Conservation (phyloP, 2,888 invertebrate species). For the Stenoptilia bipunctidactyla region DNA sequence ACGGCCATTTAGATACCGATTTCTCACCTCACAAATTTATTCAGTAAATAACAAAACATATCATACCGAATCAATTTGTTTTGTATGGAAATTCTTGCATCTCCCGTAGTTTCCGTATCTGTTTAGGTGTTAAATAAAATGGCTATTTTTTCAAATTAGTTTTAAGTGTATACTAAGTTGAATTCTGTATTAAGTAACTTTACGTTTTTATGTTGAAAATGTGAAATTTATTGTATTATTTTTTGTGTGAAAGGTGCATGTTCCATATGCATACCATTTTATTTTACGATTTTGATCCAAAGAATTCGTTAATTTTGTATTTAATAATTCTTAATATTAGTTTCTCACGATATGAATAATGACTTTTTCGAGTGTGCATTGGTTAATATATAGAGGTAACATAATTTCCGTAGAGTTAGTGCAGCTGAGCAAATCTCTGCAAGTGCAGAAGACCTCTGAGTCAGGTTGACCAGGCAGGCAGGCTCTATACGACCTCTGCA, state of each 20-base stretch:
- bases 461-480: neutral
- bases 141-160: slow-evolving; percentile 60
- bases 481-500: too few relatives aligned
- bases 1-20: slow-evolving; percentile 51
- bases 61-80: slow-evolving; percentile 56
- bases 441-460: neutral
- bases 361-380: slow-evolving; percentile 67
- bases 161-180: slow-evolving; percentile 56
- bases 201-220: slow-evolving; percentile 54
- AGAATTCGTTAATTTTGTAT: slow-evolving; percentile 58
- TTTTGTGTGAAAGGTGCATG: slow-evolving; percentile 57
- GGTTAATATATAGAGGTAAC: slow-evolving; percentile 47
- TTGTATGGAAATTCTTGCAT: slow-evolving; percentile 40
- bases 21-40: slow-evolving; percentile 55
- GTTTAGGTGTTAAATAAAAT: slow-evolving; percentile 42
- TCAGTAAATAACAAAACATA: slow-evolving; percentile 66
- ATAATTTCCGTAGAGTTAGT: slow-evolving; percentile 62
- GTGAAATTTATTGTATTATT: slow-evolving; percentile 52
- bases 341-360: slow-evolving; percentile 48
- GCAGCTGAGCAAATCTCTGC: slow-evolving; percentile 70
- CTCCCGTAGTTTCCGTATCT: slow-evolving; percentile 40
- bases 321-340: slow-evolving; percentile 34
- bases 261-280: slow-evolving; percentile 44
- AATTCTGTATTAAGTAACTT: slow-evolving; percentile 44
- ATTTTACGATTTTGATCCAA: slow-evolving; percentile 62